Evolutionary conservation across 2,888 invertebrate genomes (phyloP).

Genomic region (Byasa hedistus): DNA sequence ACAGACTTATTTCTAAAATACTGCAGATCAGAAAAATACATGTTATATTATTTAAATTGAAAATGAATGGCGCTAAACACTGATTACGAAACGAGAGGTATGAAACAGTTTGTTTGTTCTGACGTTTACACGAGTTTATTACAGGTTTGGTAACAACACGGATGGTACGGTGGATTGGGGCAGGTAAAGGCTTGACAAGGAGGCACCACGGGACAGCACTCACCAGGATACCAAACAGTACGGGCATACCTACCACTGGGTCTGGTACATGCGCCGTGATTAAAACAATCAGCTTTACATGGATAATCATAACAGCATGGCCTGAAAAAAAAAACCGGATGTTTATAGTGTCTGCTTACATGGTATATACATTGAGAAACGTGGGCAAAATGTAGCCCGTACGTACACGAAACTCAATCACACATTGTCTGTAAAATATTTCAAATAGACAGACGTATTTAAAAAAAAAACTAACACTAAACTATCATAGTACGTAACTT

Average conservation of each 20-base stretch:
- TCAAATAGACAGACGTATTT: constrained; percentile 6
- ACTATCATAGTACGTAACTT: neutral
- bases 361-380: constrained; percentile 12
- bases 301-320: constrained; percentile 74
- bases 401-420: constrained; percentile 11
- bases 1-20: neutral
- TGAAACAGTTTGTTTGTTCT: neutral
- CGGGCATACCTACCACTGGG: constrained; percentile 71
- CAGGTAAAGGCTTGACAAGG: constrained; percentile 72
- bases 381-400: neutral
- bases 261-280: constrained; percentile 67
- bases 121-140: constrained; percentile 58
- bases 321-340: constrained; percentile 42
- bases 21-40: neutral
- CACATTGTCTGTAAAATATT: constrained; percentile 19
- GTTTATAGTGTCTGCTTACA: neutral
- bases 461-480: neutral
- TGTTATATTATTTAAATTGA: neutral
- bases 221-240: constrained; percentile 71
- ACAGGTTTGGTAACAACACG: constrained; percentile 67
- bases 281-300: constrained; percentile 73
- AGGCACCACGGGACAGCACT: constrained; percentile 61
- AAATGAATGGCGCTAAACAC: neutral
- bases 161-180: constrained; percentile 71
- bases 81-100: neutral